Conservation (phyloP, 1,140 invertebrate genomes). For the Drosophila carrolli region DNA sequence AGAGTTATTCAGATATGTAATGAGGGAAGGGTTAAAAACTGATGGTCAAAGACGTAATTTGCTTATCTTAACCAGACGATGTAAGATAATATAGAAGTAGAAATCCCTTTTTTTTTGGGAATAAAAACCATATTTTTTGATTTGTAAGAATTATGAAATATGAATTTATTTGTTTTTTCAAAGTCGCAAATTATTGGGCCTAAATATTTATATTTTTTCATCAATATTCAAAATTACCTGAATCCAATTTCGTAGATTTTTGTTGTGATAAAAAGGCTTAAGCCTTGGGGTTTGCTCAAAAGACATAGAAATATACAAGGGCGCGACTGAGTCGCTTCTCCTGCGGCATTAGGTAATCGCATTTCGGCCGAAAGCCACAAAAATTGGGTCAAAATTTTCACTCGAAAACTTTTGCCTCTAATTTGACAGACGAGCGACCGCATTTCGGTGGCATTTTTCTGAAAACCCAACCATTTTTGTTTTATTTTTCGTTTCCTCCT, state of each 20-base stretch:
- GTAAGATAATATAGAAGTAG: background rate
- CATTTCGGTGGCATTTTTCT: slow-evolving; percentile 67
- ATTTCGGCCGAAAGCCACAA: slow-evolving; percentile 25
- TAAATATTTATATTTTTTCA: slow-evolving; percentile 19
- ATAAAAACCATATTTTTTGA: background rate
- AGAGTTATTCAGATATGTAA: slow-evolving; percentile 29
- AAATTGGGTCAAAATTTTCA: slow-evolving; percentile 63
- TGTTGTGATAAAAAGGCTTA: slow-evolving; percentile 15
- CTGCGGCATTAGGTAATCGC: slow-evolving; percentile 39
- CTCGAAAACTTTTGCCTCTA: slow-evolving; percentile 58
- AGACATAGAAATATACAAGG: slow-evolving; percentile 17
- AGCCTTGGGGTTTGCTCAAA: slow-evolving; percentile 19
- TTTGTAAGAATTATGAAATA: background rate
- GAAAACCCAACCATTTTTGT: slow-evolving; percentile 38
- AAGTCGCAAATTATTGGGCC: slow-evolving; percentile 23
- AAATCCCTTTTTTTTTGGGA: too few species aligned
- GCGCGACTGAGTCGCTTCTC: slow-evolving; percentile 10
- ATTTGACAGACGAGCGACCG: slow-evolving; percentile 65
- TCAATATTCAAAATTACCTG: slow-evolving; percentile 13
- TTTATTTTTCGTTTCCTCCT: slow-evolving; percentile 1
- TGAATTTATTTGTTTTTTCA: slow-evolving; percentile 4
- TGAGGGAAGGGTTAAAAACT: background rate
- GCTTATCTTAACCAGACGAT: background rate
- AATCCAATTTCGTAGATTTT: slow-evolving; percentile 15
- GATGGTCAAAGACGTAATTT: background rate